phyloP scores from a whole-genome alignment of 2,113 vertebrate species.

The Danio rerio region DNA sequence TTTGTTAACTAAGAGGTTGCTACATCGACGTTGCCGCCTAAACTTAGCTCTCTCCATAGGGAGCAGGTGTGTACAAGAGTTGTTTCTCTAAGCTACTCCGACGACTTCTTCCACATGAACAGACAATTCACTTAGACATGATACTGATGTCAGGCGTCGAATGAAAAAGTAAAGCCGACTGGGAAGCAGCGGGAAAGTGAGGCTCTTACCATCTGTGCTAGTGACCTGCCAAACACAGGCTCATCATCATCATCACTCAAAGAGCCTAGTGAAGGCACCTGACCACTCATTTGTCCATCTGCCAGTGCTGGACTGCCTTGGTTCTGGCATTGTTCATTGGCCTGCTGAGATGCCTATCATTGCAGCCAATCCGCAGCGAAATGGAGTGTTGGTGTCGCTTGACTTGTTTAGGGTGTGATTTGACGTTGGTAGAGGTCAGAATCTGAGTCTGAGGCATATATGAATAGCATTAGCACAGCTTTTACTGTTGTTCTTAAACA shows the following conservation, averaged over 20 bases:
- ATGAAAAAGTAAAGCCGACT: conserved; percentile 61
- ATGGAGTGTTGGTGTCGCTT: conserved; percentile 8
- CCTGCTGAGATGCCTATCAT: conserved; percentile 41
- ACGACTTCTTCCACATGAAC: conserved; percentile 51
- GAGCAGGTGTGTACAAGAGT: conserved; percentile 59
- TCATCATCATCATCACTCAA: conserved; percentile 71
- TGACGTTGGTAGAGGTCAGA: background rate
- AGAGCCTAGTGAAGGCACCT: conserved; percentile 64
- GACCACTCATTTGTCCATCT: conserved; percentile 74
- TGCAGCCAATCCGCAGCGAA: conserved; percentile 26
- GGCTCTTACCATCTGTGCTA: conserved; percentile 76
- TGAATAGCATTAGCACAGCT: background rate
- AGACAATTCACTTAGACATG: conserved; percentile 59
- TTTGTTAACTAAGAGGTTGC: background rate
- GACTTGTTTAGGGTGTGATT: conserved; percentile 15
- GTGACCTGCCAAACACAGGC: conserved; percentile 74
- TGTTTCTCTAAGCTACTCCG: conserved; percentile 60
- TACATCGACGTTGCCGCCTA: background rate
- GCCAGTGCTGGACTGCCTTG: conserved; percentile 58
- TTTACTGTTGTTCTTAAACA: background rate
- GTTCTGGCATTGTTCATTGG: conserved; percentile 51
- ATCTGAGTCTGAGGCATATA: background rate
- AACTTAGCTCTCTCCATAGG: background rate
- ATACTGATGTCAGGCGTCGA: conserved; percentile 59
- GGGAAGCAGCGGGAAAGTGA: conserved; percentile 60